phyloP scores from a whole-genome alignment of 2,888 invertebrate genomes.

The Chironomus riparius region DNA sequence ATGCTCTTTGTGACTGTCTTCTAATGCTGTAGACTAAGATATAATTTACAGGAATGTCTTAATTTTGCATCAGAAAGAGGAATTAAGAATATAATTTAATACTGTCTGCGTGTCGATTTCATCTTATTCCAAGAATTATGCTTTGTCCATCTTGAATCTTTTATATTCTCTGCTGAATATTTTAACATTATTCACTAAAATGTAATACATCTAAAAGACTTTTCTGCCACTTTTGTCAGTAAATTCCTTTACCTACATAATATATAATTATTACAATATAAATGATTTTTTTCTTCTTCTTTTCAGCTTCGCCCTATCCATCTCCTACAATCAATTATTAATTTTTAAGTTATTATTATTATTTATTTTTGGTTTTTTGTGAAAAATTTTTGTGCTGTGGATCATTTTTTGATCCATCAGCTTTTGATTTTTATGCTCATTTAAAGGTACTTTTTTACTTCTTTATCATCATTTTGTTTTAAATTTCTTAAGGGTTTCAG shows the following conservation, averaged over 20 bases:
- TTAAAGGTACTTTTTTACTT: constrained; percentile 27
- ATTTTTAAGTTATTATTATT: constrained; percentile 6
- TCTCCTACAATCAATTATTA: not conserved
- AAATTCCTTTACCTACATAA: constrained; percentile 15
- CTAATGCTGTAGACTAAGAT: no score
- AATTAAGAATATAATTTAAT: no score
- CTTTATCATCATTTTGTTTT: constrained; percentile 25
- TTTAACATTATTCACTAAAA: constrained; percentile 17
- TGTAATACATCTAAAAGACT: constrained; percentile 26
- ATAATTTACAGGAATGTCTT: no score
- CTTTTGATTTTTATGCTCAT: constrained; percentile 27
- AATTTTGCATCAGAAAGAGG: no score
- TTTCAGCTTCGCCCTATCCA: not conserved
- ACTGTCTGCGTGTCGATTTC: no score
- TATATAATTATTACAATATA: constrained; percentile 24
- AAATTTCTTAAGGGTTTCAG: constrained; percentile 16
- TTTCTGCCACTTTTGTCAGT: constrained; percentile 1
- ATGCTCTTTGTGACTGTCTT: no score
- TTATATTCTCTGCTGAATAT: not conserved
- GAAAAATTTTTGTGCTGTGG: not conserved
- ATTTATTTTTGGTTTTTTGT: not conserved
- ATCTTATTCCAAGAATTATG: no score
- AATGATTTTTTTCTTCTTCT: constrained; percentile 13
- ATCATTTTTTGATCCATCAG: constrained; percentile 1
- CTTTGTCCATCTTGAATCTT: not conserved